These are phyloP conservation scores for Gambusia affinis DNA, from an alignment of 2,113 vertebrate genomes.

Conservation along the genomic window DNA sequence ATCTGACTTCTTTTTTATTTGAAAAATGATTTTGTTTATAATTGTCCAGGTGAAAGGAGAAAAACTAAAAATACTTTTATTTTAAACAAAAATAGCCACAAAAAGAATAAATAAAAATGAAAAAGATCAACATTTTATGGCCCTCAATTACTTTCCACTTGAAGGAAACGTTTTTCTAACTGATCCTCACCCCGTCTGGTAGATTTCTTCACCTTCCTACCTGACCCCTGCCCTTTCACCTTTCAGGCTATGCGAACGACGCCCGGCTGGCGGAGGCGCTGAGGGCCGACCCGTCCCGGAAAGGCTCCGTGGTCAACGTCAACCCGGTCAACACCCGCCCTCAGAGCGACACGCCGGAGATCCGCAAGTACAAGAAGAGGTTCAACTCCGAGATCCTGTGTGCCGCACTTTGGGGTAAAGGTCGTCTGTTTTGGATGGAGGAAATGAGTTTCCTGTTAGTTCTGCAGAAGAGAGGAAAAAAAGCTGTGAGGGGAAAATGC, in stretches of 20 bases:
- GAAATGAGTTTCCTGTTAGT: background rate
- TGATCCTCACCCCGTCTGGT: constrained; percentile 35
- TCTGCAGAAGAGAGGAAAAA: background rate
- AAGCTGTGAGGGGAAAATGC: background rate
- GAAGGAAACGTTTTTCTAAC: constrained; percentile 13
- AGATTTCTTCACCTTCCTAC: constrained; percentile 48
- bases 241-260: constrained; percentile 90
- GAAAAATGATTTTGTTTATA: no score
- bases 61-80: no score
- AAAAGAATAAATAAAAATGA: no score
- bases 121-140: no score
- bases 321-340: constrained; percentile 98
- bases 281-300: constrained; percentile 93
- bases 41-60: no score
- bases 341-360: constrained; percentile 97
- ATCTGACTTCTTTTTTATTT: no score
- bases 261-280: constrained; percentile 92
- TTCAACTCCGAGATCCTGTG: constrained; percentile 99
- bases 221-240: constrained; percentile 63
- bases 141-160: background rate
- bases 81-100: no score
- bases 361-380: constrained; percentile 99
- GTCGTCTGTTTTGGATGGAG: background rate
- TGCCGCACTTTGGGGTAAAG: constrained; percentile 95
- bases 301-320: constrained; percentile 98